Base-by-base conservation (phyloP, 1,140 invertebrate species). In the Diprion similis region DNA sequence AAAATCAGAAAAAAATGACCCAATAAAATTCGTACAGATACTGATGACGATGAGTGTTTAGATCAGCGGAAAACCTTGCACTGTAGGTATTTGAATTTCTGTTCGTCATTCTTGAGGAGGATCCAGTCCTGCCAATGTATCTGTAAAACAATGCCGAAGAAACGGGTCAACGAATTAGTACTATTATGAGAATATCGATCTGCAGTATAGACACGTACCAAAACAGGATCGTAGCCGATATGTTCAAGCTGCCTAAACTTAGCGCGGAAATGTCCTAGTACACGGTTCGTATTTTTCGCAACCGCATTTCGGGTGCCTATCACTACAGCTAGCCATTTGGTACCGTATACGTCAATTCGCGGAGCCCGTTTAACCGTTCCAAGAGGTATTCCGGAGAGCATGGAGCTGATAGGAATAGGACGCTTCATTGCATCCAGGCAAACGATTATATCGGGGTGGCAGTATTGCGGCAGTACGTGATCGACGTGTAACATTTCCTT, bases 381-480 rank as follows among this genome's bases (percentile, higher is more conserved):
- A 84, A 84, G 65, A 79, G 73, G 76, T 8, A 17, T n/a, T 8
- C 2, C 19, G 1, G 66, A 24, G 65, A 59, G 9, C 51, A 17
- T 9, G 6, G 11, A 59, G 65, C 82, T 73, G 64, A 89, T 86
- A 73, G 82, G 74, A 45, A 85, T 47, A 48, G 86, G 86, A 17
- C 19, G 69, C 8, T 80, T 85, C 68, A 77, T 75, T 71, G 75
- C 70, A 80, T 88, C 79, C 78, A 87, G 84, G 77, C 89, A 90
- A 68, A 90, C 73, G 46, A 90, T 85, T 75, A 90, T 84, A 86
- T 90, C 89, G 89, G 51, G 51, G n/a, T 59, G 51, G 11, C 9
- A 17, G 51, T 59, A 59, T 17, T 91, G 89, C 11, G 90, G 90
- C 73, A 91, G 76, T 19, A 91, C 73, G 79, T 90, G 89, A 76